These are phyloP conservation scores for Lepisosteus oculatus DNA, from an alignment of 2,113 vertebrate species.

Conservation along the genomic window DNA sequence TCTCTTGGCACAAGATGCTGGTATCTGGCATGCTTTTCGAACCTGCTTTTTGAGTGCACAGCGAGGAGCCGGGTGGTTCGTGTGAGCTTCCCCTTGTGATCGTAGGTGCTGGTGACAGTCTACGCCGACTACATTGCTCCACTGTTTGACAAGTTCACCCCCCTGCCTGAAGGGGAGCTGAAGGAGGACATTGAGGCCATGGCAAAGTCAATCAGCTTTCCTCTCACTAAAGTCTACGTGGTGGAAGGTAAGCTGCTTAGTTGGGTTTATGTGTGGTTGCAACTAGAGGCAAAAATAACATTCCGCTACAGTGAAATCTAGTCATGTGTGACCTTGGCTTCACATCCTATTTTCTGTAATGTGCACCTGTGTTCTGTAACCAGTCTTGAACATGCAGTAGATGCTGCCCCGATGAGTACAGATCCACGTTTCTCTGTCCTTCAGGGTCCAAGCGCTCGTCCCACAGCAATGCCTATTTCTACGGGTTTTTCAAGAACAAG, in stretches of 20 bases:
- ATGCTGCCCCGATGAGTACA: too few species aligned
- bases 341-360: not conserved
- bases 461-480: constrained; percentile 98
- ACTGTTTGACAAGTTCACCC: constrained; percentile 95
- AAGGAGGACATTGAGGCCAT: constrained; percentile 89
- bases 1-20: too few species aligned
- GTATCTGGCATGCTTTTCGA: too few species aligned
- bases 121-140: constrained; percentile 98
- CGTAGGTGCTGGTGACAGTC: constrained; percentile 94
- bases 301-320: not conserved
- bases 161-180: constrained; percentile 89
- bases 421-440: constrained; percentile 20
- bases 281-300: too few species aligned
- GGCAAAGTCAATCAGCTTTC: constrained; percentile 90
- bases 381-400: too few species aligned
- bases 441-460: constrained; percentile 95
- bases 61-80: too few species aligned
- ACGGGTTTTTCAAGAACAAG: constrained; percentile 98
- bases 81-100: too few species aligned
- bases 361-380: too few species aligned
- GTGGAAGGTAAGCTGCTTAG: constrained; percentile 82
- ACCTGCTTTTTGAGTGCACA: too few species aligned
- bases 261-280: not conserved
- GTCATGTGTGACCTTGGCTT: not conserved
- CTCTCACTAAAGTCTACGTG: constrained; percentile 93